A percentile compares a stretch with the other conserved stretches of the same genome.
These are phyloP conservation scores for Notamacropus eugenii DNA, from an alignment of 2,797 vertebrate species.

Conservation along the genomic window DNA sequence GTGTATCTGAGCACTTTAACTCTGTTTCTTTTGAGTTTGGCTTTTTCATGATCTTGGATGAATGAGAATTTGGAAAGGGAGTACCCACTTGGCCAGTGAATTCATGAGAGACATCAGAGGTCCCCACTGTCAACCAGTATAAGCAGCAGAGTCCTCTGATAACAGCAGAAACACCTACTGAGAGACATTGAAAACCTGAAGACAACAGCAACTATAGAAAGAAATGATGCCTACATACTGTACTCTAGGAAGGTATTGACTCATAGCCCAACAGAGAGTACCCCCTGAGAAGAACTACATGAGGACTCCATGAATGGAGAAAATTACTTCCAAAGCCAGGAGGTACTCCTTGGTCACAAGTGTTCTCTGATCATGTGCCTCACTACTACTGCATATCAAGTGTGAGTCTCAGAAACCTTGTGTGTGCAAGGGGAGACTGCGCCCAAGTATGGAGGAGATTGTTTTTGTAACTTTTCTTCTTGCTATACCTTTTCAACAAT, in stretches of 20 bases:
- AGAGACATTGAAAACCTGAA: background rate
- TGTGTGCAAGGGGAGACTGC: background rate
- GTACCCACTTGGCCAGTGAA: background rate
- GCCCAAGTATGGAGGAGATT: background rate
- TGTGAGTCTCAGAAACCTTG: background rate
- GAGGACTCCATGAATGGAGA: background rate
- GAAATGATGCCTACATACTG: background rate
- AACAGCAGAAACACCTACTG: background rate
- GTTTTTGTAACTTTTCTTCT: background rate
- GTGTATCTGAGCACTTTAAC: background rate
- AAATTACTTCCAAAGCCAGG: background rate
- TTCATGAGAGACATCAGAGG: background rate
- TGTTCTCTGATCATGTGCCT: background rate
- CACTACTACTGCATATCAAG: background rate
- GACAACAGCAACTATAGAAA: background rate
- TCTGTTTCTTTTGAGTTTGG: background rate
- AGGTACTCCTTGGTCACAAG: background rate
- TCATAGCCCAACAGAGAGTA: background rate
- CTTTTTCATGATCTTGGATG: background rate
- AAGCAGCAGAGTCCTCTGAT: background rate
- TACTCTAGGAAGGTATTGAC: background rate
- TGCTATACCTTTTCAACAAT: background rate
- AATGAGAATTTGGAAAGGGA: background rate
- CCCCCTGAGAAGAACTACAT: too few relatives aligned
- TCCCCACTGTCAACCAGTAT: background rate